phyloP scores from a whole-genome alignment of 2,797 vertebrate genomes.

The Esox masquinongy region DNA sequence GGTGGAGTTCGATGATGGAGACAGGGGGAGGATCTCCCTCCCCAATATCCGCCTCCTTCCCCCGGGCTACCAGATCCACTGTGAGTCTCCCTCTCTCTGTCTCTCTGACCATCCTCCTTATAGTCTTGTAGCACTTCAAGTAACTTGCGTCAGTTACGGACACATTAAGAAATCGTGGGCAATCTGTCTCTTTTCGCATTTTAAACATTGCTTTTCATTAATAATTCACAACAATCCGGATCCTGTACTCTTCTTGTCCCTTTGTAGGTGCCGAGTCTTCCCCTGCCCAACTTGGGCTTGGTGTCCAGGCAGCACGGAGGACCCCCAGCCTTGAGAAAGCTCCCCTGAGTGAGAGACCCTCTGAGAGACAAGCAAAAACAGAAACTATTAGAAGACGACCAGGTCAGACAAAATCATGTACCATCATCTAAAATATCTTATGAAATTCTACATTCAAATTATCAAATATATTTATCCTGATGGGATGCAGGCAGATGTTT shows the following conservation, averaged over 20 bases:
- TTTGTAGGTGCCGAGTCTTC: constrained; percentile 83
- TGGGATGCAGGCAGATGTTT: neutral
- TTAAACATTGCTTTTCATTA: neutral
- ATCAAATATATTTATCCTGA: neutral
- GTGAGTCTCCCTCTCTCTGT: constrained; percentile 70
- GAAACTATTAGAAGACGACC: constrained; percentile 71
- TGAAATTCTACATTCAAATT: neutral
- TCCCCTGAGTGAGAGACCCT: constrained; percentile 68
- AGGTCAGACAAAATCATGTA: constrained; percentile 67
- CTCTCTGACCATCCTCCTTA: neutral
- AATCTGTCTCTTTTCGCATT: neutral
- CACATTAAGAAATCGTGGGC: neutral
- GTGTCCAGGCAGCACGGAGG: constrained; percentile 72
- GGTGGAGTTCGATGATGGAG: constrained; percentile 96
- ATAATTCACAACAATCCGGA: neutral
- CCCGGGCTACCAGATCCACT: constrained; percentile 93
- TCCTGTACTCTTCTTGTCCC: neutral
- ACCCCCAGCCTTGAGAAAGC: constrained; percentile 69
- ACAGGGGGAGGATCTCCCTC: constrained; percentile 89
- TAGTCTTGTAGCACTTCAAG: neutral
- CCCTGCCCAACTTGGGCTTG: constrained; percentile 77
- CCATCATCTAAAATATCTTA: neutral
- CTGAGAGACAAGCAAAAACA: constrained; percentile 62
- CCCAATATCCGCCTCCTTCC: constrained; percentile 92
- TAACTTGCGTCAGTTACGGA: neutral